phyloP scores from a whole-genome alignment of 2,888 invertebrate genomes.

The Parasteatoda lunata region DNA sequence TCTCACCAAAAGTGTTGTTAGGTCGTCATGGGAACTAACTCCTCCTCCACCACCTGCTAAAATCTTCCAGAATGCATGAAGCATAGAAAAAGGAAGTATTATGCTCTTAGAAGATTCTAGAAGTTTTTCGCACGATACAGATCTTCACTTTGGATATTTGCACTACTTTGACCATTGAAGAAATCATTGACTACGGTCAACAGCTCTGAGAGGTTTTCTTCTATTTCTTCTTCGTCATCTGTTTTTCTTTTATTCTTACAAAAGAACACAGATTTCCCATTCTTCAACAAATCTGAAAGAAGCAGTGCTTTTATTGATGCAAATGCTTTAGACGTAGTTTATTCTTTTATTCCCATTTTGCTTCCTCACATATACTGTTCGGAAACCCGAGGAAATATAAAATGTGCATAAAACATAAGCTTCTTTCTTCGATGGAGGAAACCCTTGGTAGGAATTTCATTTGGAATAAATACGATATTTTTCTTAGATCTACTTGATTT shows the following conservation, averaged over 20 bases:
- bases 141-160: conserved; percentile 11
- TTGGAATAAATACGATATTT: too few species aligned
- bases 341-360: conserved; percentile 1
- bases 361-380: neutral
- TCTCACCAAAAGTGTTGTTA: conserved; percentile 3
- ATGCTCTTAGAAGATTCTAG: conserved; percentile 23
- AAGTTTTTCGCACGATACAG: neutral
- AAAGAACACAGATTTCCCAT: conserved; percentile 48
- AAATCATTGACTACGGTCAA: conserved; percentile 48
- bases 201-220: conserved; percentile 9
- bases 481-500: too few species aligned
- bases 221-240: neutral
- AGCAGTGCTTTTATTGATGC: conserved; percentile 20
- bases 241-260: neutral
- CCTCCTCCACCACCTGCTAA: conserved; percentile 38
- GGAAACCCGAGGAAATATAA: neutral
- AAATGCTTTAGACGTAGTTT: conserved; percentile 1
- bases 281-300: conserved; percentile 20
- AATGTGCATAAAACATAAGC: neutral
- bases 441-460: too few species aligned
- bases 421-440: too few species aligned
- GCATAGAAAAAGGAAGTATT: conserved; percentile 13
- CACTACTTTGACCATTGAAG: conserved; percentile 34
- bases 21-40: conserved; percentile 36
- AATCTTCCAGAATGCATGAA: conserved; percentile 18